These are phyloP conservation scores for Semaprochilodus insignis DNA, from an alignment of 2,797 vertebrate species.

Conservation along the genomic window DNA sequence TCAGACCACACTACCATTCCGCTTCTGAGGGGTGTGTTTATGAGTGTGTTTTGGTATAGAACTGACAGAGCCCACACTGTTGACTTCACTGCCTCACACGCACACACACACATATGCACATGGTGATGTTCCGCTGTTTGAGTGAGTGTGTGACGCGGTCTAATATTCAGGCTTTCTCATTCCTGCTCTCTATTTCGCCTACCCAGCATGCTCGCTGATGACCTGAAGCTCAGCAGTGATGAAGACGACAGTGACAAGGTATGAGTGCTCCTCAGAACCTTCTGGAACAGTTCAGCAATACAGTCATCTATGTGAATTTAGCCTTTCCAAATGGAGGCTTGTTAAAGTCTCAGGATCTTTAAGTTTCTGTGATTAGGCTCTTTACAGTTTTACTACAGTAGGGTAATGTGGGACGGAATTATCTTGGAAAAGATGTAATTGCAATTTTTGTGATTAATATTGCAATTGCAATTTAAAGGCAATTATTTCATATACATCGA, in stretches of 20 bases:
- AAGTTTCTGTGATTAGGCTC: not conserved
- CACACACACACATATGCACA: conserved; percentile 11
- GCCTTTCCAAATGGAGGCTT: not conserved
- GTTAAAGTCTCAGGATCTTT: not conserved
- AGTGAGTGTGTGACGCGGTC: conserved; percentile 29
- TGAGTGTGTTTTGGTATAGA: conserved; percentile 37
- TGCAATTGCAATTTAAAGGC: no score
- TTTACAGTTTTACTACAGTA: not conserved
- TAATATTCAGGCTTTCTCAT: conserved; percentile 16
- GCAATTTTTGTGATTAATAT: no score
- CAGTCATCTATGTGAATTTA: not conserved
- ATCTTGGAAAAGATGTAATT: no score
- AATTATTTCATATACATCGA: no score
- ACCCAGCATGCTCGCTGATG: conserved; percentile 94
- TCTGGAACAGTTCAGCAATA: conserved; percentile 3
- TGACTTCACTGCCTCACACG: conserved; percentile 4
- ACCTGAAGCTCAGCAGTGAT: conserved; percentile 96
- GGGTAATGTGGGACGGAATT: no score
- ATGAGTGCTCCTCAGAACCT: conserved; percentile 45
- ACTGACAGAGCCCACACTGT: conserved; percentile 22
- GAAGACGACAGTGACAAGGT: conserved; percentile 93
- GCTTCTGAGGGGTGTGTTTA: conserved; percentile 34
- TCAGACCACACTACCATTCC: conserved; percentile 34
- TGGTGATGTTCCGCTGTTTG: conserved; percentile 23
- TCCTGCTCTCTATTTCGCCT: conserved; percentile 31